These are phyloP conservation scores for Lampris megalopsis DNA, from an alignment of 2,113 vertebrate species.

Conservation along the genomic window DNA sequence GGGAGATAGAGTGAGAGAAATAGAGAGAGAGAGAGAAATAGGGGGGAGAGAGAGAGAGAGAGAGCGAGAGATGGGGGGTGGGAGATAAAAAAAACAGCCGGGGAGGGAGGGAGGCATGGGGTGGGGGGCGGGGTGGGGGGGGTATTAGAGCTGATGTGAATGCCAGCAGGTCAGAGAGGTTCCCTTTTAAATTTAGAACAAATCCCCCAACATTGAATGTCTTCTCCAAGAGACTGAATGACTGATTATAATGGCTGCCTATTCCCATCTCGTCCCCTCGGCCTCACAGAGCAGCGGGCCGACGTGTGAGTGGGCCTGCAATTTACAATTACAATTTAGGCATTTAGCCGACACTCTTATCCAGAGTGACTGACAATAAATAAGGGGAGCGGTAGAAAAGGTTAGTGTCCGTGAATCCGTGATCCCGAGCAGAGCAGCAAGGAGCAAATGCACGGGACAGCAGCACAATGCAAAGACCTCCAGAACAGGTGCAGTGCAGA, in stretches of 20 bases:
- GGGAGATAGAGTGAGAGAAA: background rate
- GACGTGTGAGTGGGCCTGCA: conserved; percentile 69
- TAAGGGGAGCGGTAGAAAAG: conserved; percentile 43
- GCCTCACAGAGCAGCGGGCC: conserved; percentile 57
- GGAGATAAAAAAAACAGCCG: conserved; percentile 33
- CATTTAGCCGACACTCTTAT: conserved; percentile 68
- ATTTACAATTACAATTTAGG: conserved; percentile 74
- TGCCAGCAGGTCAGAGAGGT: conserved; percentile 79
- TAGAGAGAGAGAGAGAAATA: background rate
- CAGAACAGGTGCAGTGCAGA: conserved; percentile 50
- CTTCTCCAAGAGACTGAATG: conserved; percentile 77
- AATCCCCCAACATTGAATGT: conserved; percentile 71
- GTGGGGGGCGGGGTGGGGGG: conserved; percentile 28
- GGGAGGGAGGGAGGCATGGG: conserved; percentile 25
- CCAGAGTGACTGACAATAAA: conserved; percentile 65
- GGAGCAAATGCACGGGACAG: conserved; percentile 24
- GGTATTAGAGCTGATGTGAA: conserved; percentile 66
- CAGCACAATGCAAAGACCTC: conserved; percentile 24
- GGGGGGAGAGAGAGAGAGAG: conserved; percentile 24
- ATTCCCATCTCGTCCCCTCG: conserved; percentile 73
- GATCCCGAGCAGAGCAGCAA: conserved; percentile 51
- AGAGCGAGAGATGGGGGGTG: conserved; percentile 15
- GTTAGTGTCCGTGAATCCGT: conserved; percentile 54
- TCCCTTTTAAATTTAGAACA: conserved; percentile 79
- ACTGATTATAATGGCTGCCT: conserved; percentile 80